Base-by-base conservation (phyloP, 2,888 invertebrate genomes). In the Campoplex capitator region DNA sequence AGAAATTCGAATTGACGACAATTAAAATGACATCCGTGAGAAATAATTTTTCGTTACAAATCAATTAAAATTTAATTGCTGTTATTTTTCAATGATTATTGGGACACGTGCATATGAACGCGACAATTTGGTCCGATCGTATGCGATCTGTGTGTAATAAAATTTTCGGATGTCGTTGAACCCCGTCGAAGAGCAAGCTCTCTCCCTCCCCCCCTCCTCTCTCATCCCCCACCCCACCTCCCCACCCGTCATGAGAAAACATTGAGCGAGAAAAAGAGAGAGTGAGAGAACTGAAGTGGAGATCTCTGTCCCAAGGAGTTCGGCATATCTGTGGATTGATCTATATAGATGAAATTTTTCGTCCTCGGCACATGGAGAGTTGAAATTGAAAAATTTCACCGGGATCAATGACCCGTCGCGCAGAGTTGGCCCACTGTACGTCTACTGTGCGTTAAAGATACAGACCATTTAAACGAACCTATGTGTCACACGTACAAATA, bases 351-450 rank as follows among this genome's bases (percentile, higher is more conserved):
- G 79, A 87, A 76, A 83, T 83, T 76, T 83, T 77, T 83, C 84
- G 79, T 87, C 78, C 82, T 78, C 87, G 77, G 28, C 56, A 35
- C 79, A 82, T 75, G 79, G 67, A 83, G 80, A 80, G 85, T 87
- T 85, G 87, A 28, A 56, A 83, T 87, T 80, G 84, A 83, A 83
- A 86, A 85, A 83, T 85, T 87, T 87, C 76, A 79, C 76, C 32
- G 84, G 83, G 83, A 77, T 87, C 84, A 83, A 85, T 67, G 87
- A 87, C 87, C 83, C 83, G 76, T 75, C 65, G 28, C 76, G 75
- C 70, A 76, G 23, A 23, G 58, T 85, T 85, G 87, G 84, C 84
- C 84, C 87, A 85, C 83, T 84, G 83, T 78, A 35, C 45, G 68
- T 45, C 18, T 68, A 56, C 45, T 48, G 45, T 68, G 38, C 68